These are phyloP conservation scores for Malthinus seriepunctatus DNA, from an alignment of 2,888 invertebrate species.

Conservation along the genomic window DNA sequence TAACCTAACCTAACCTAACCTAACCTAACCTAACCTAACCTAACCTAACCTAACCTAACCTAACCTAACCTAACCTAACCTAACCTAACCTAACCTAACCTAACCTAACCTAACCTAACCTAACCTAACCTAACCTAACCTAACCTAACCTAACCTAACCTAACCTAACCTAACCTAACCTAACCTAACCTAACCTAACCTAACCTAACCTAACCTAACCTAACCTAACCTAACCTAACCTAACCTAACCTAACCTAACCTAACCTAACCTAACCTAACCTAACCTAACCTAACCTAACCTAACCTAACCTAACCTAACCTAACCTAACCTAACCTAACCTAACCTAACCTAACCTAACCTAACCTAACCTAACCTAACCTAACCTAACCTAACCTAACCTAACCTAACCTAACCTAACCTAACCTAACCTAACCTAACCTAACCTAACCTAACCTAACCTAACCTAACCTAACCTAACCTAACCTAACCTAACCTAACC, in stretches of 20 bases:
- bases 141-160: slow-evolving; percentile 2
- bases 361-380: no score
- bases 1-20: slow-evolving; percentile 3
- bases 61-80: slow-evolving; percentile 1
- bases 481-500: no score
- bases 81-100: slow-evolving; percentile 6
- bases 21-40: background rate
- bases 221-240: slow-evolving; percentile 9
- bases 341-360: no score
- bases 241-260: slow-evolving; percentile 10
- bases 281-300: slow-evolving; percentile 9
- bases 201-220: slow-evolving; percentile 6
- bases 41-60: slow-evolving; percentile 9
- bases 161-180: no score
- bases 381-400: no score
- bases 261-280: slow-evolving; percentile 13
- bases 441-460: no score
- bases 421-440: no score
- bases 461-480: no score
- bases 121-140: slow-evolving; percentile 2
- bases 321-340: no score
- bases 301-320: slow-evolving; percentile 13
- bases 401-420: no score
- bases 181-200: background rate
- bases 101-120: slow-evolving; percentile 6